Evolutionary conservation across 2,888 invertebrate genomes (phyloP), one percentile per base, ranked within the genome.

Genomic region (Cantharis nigra): DNA sequence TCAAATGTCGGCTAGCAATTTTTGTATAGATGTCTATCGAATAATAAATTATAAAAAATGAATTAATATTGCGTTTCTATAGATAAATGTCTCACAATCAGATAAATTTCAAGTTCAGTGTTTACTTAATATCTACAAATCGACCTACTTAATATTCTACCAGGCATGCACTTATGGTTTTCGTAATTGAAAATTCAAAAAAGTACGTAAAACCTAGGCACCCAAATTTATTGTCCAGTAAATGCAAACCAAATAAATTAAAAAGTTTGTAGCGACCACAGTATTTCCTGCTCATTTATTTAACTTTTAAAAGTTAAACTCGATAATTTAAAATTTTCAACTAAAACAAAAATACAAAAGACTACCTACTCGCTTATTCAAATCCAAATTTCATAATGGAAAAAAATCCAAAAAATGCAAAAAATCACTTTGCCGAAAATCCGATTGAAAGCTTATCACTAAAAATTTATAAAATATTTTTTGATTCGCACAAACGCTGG

Each of bases 401-500:
- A 67, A 67, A 23, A 26, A 26, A 67, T 67, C 26, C 67, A 26
- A 67, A 26, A 26, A 26, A 67, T 67, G 69, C 74, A 63, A 64
- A 69, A 23, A 7, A 49, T 28, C 69, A 63, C 28, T 64, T 13
- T 11, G 5, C 7, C 26, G 28, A 30, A 63, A 69, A 33, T 33
- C 23, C 74, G 65, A 74, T 63, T 18, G 11, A 13, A 63, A 20
- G 74, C 63, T 67, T 63, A 69, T 26, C 74, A 63, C 74, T 33
- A 63, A 69, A 28, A 28, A 9, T n/a, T 49, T 62, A 49, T 13
- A 26, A 64, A 67, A 67, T 67, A 72, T 49, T 20, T 20, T 20
- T 49, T 49, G 20, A 72, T 64, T 20, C 49, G 26, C 72, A 69
- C 74, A 63, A 69, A 75, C 74, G 65, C 71, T 70, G 65, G 49